A percentile compares a stretch with the other conserved stretches of the same genome.
Evolutionary conservation across 2,113 vertebrate genomes (phyloP).

Genomic region (Colistium nudipinnis): DNA sequence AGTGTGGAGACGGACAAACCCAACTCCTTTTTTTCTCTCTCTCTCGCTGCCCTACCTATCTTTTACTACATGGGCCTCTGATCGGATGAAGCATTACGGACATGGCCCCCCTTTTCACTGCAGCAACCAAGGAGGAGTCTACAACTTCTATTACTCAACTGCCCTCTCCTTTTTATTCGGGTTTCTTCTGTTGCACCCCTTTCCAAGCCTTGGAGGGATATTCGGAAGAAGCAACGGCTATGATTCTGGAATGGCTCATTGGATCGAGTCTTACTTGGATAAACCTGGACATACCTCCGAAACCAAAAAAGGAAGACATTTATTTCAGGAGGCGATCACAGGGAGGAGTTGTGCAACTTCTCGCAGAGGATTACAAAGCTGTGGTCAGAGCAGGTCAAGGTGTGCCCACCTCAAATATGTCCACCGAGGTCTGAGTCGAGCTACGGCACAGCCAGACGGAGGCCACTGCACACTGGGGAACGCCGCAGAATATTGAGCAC

Average conservation of each 20-base stretch:
- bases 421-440: conserved; percentile 8
- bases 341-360: conserved; percentile 18
- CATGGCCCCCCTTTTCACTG: conserved; percentile 27
- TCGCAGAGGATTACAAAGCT: conserved; percentile 16
- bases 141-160: conserved; percentile 17
- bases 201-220: not conserved
- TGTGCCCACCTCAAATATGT: conserved; percentile 19
- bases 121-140: conserved; percentile 50
- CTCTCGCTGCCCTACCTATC: conserved; percentile 18
- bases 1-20: conserved; percentile 52
- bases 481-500: conserved; percentile 35
- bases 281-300: conserved; percentile 30
- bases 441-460: conserved; percentile 22
- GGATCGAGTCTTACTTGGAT: conserved; percentile 6
- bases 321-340: conserved; percentile 31
- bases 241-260: conserved; percentile 9
- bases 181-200: not conserved
- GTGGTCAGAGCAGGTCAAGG: conserved; percentile 6
- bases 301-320: conserved; percentile 51
- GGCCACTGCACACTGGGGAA: conserved; percentile 45
- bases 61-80: conserved; percentile 37
- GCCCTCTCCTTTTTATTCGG: not conserved
- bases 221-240: conserved; percentile 10
- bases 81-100: conserved; percentile 48
- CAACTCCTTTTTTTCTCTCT: conserved; percentile 31